Evolutionary conservation across 2,888 invertebrate species (phyloP), one percentile per base, ranked within the genome.

Genomic region (Drosophila suboccidentalis): DNA sequence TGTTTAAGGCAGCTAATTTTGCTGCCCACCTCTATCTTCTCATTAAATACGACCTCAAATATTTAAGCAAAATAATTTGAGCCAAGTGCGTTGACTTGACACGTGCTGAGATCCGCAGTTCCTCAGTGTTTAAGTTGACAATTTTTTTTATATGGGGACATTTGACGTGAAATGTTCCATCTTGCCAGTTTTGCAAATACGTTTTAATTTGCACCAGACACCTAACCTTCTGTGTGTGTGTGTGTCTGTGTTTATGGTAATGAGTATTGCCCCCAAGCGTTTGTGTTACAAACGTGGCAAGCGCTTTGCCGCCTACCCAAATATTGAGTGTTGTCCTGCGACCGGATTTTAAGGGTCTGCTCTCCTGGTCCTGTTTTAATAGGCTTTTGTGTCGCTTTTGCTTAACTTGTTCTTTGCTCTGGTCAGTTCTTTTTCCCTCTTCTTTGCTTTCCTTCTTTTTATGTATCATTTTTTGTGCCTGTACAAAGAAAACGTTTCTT

Each of bases 301-400:
- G 67, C 71, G 47, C 65, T 81, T 81, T 72, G 57, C 65, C 69
- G 88, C 71, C 75, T 70, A 50, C 72, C 66, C 71, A 72, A 78
- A 87, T 78, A 84, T 75, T 75, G 55, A 66, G 61, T 39, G 51
- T 36, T 62, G 49, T 60, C 59, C 72, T 47, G 47, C 43, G 57
- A 22, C 69, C 17, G 46, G 43, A 59, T 54, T 77, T 64, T 57
- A 26, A 36, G 50, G 51, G 46, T 44, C 66, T 43, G 22, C 17
- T 19, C 17, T 59, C 9, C 32, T 11, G 50, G 26, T 49, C 71
- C 32, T 57, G 65, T 80, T 66, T 69, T 89, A 83, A 83, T 83
- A 80, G 87, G 84, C 77, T 83, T 82, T 86, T 69, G 61, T 58
- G 61, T 32, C 43, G 64, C 58, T 76, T 67, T 73, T 58, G 54